Conservation (phyloP, 2,113 vertebrate species). For the Pipra filicauda region DNA sequence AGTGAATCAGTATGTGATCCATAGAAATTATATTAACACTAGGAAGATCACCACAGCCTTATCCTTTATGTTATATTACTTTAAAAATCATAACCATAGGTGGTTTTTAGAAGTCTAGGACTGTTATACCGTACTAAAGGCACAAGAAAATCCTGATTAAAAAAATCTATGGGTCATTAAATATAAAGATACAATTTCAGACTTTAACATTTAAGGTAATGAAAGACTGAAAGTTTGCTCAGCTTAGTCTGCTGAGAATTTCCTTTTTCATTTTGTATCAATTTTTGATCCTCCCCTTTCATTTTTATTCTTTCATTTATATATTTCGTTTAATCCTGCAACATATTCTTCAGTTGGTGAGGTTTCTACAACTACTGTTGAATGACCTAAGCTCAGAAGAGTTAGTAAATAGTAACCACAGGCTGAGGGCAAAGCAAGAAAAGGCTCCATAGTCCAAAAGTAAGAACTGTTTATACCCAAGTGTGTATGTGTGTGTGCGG, state of each 20-base stretch:
- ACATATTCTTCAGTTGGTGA: neutral
- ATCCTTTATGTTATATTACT: neutral
- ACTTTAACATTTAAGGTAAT: neutral
- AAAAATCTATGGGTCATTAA: neutral
- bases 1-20: neutral
- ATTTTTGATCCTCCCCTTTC: neutral
- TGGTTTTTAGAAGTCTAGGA: neutral
- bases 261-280: neutral
- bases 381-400: neutral
- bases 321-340: neutral
- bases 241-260: neutral
- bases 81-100: neutral
- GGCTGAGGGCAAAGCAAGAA: neutral
- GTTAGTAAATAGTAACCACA: neutral
- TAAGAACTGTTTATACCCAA: conserved; percentile 30
- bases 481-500: neutral
- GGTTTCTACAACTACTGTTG: neutral
- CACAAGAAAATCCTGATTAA: neutral
- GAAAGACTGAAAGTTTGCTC: neutral
- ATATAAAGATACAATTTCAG: neutral
- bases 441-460: neutral
- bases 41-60: neutral
- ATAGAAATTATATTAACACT: neutral
- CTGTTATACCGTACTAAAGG: neutral
- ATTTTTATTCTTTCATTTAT: neutral